These are phyloP conservation scores for Pan troglodytes DNA, from an alignment of 2,113 vertebrate species.

Conservation along the genomic window NHGRI_mPanTro3-v2.1_pri NC_072413.2:90965501-90966000, in stretches of 20 bases:
- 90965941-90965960: neutral
- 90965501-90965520: fast-evolving
- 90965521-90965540: fast-evolving
- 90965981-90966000: fast-evolving
- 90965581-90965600: neutral
- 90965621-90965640: fast-evolving
- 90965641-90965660: neutral
- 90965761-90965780: neutral
- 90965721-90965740: neutral
- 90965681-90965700: neutral
- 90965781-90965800: fast-evolving
- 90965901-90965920: neutral
- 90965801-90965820: fast-evolving
- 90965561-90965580: neutral
- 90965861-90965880: neutral
- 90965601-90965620: fast-evolving
- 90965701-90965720: neutral
- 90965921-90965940: neutral
- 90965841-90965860: neutral
- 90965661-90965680: neutral
- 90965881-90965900: neutral
- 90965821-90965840: neutral
- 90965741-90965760: neutral
- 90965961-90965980: fast-evolving
- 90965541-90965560: fast-evolving